Evolutionary conservation across 2,113 vertebrate genomes (phyloP), one percentile per base, ranked within the genome.

Genomic region (Pluvianellus socialis): DNA sequence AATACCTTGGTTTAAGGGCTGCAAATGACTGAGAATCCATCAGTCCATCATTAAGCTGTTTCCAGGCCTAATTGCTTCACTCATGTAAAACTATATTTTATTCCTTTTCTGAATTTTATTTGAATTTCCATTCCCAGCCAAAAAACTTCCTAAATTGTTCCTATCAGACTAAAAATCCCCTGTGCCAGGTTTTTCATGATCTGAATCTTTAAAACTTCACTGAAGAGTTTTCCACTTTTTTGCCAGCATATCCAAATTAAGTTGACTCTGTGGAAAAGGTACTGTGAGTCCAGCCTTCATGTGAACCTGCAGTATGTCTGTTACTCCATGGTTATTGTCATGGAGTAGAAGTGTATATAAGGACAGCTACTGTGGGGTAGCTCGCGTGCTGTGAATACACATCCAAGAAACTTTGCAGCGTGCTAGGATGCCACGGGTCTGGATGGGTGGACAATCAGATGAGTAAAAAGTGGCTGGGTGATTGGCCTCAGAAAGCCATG

Each of bases 21-120:
- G 28, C 40, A 93, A 77, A 40, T 62, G 32, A 23, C 58, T 86
- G 24, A 70, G 74, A 92, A 90, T 75, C 50, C 85, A 83, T 85
- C 75, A 44, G 38, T 75, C 65, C 47, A 68, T 76, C 63, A 55
- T 74, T 92, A 92, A 90, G 67, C 81, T 92, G 53, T 86, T 96
- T 83, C 72, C 50, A 90, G 53, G 28, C 50, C 67, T 90, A 92
- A 83, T 63, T 86, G 42, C 71, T 88, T 90, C n/a, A 30, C 67
- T 90, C 55, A 72, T 83, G 9, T 92, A 95, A 93, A 92, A 62
- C 35, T 56, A 1, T 42, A 27, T 45, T 92, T 62, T 79, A 83
- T 86, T 95, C 93, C 77, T 49, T 65, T 45, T 86, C 63, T 80
- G 67, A 72, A 53, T 87, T 91, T 81, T 83, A 86, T 79, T 68